These are phyloP conservation scores for Piaya cayana DNA, from an alignment of 2,113 vertebrate genomes.

Conservation along the genomic window DNA sequence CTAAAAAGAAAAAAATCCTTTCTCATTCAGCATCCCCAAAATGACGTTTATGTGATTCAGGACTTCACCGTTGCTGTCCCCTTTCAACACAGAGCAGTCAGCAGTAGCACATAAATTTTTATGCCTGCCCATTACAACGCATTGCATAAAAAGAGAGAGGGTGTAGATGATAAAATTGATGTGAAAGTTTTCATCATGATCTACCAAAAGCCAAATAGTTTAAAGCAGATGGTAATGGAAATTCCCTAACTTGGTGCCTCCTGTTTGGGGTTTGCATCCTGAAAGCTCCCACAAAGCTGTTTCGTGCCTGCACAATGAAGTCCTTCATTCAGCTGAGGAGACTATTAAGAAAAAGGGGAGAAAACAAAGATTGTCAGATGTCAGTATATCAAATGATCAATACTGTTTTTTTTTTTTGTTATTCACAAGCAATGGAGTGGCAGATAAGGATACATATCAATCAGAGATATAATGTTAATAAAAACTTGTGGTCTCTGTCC, in stretches of 20 bases:
- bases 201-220: not conserved
- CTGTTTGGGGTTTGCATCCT: not conserved
- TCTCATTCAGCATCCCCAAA: conserved; percentile 6
- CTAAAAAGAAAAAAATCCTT: not conserved
- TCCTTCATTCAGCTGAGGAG: not conserved
- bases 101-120: not conserved
- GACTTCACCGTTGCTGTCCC: not conserved
- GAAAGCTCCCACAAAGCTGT: not conserved
- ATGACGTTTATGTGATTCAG: conserved; percentile 12
- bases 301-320: not conserved
- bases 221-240: not conserved
- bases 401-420: not conserved
- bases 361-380: not conserved
- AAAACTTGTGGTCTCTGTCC: conserved; percentile 8
- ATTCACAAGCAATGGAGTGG: not conserved
- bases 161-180: conserved; percentile 1
- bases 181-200: not conserved
- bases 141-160: conserved; percentile 17
- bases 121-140: not conserved
- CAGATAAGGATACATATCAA: not conserved
- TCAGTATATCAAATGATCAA: not conserved
- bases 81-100: conserved; percentile 3
- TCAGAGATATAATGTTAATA: not conserved
- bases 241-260: not conserved
- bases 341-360: not conserved